Evolutionary conservation across 2,797 vertebrate genomes (phyloP).

Genomic region (Heterohyrax brucei): DNA sequence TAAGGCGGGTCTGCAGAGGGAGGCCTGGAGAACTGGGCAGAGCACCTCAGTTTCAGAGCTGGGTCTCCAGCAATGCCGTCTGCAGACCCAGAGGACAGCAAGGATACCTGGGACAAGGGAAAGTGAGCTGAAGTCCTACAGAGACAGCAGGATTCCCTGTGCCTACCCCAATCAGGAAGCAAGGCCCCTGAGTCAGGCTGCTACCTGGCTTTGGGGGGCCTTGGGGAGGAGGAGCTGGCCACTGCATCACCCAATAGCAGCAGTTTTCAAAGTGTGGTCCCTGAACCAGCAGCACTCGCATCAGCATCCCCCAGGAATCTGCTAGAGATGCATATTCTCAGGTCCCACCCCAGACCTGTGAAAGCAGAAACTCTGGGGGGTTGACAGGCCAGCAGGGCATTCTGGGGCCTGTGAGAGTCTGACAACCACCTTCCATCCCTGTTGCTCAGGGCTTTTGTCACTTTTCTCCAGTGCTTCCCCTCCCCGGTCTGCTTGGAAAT

Average conservation of each 20-base stretch:
- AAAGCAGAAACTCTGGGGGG: not conserved
- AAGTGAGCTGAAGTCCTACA: not conserved
- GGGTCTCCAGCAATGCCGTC: not conserved
- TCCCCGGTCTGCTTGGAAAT: not conserved
- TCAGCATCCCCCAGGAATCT: not conserved
- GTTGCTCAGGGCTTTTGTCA: not conserved
- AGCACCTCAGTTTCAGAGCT: not conserved
- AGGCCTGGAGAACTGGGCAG: not conserved
- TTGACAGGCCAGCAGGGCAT: not conserved
- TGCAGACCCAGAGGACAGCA: not conserved
- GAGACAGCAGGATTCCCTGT: not conserved
- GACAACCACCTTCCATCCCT: not conserved
- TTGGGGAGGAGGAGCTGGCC: not conserved
- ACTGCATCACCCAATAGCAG: not conserved
- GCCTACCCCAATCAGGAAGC: not conserved
- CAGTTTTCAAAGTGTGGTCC: not conserved
- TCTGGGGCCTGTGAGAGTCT: not conserved
- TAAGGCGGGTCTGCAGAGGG: too few relatives aligned
- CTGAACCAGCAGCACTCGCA: not conserved
- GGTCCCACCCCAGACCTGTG: not conserved
- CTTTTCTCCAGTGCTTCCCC: not conserved
- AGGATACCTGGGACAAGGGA: not conserved
- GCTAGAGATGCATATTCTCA: not conserved
- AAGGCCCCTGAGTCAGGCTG: too few relatives aligned
- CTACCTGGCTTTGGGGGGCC: not conserved